phyloP scores from a whole-genome alignment of 2,888 invertebrate genomes.

The Trissonchulus latispiculum region DNA sequence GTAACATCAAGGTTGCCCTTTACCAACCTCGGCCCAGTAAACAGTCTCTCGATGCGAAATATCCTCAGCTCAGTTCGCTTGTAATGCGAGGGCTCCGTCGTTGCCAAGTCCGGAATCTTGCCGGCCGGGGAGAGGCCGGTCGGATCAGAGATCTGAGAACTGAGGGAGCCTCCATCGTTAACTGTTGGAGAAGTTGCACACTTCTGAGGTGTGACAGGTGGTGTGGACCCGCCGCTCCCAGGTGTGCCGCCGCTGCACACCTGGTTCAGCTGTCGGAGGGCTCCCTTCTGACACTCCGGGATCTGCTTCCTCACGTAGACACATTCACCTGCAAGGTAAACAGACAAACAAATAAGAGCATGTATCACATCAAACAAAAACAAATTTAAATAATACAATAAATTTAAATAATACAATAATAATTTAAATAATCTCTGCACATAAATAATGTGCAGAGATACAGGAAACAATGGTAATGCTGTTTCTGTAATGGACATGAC shows the following conservation, averaged over 20 bases:
- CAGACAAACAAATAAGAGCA: too few relatives aligned
- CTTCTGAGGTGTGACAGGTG: not conserved
- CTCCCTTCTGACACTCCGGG: constrained; percentile 34
- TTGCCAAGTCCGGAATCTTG: not conserved
- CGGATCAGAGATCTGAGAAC: not conserved
- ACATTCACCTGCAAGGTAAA: constrained; percentile 31
- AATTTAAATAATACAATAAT: too few relatives aligned
- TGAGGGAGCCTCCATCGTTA: not conserved
- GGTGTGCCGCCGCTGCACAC: constrained; percentile 9
- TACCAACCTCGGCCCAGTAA: constrained; percentile 31
- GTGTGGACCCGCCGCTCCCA: not conserved
- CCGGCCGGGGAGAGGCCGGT: not conserved
- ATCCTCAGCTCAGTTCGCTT: constrained; percentile 30
- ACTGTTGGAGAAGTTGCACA: not conserved
- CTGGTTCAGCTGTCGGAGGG: constrained; percentile 32
- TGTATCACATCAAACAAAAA: not conserved
- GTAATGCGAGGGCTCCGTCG: not conserved
- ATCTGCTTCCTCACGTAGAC: constrained; percentile 35
- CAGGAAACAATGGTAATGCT: too few relatives aligned
- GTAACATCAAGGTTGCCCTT: too few relatives aligned
- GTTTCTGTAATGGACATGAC: too few relatives aligned
- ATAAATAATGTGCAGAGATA: too few relatives aligned
- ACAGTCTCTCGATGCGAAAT: constrained; percentile 40
- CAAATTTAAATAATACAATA: too few relatives aligned
- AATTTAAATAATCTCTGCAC: too few relatives aligned